Conservation (phyloP, 2,113 vertebrate genomes). For the Furnarius figulus region DNA sequence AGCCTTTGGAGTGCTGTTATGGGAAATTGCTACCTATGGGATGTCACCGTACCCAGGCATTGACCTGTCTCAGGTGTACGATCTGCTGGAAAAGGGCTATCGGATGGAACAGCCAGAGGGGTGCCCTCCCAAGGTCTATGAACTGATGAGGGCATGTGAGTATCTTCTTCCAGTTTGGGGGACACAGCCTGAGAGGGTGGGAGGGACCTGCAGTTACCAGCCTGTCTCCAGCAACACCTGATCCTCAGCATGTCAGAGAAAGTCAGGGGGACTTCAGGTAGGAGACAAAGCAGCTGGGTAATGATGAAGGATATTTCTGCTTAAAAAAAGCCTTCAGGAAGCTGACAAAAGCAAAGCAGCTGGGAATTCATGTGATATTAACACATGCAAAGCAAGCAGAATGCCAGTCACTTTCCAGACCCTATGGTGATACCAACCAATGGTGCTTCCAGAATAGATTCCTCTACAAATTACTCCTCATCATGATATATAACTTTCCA, state of each 20-base stretch:
- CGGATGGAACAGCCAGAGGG: conserved; percentile 99
- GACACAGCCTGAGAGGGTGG: neutral
- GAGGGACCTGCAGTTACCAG: neutral
- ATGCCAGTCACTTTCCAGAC: neutral
- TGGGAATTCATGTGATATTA: neutral
- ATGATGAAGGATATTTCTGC: neutral
- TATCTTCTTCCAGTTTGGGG: conserved; percentile 20
- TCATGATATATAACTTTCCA: neutral
- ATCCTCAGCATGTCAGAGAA: neutral
- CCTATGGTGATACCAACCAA: neutral
- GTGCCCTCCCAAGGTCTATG: conserved; percentile 96
- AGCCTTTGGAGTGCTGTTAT: conserved; percentile 97
- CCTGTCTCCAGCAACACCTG: neutral
- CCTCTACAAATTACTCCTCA: neutral
- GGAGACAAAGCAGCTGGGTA: neutral
- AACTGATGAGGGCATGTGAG: conserved; percentile 99
- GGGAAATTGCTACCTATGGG: conserved; percentile 99
- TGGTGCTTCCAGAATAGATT: neutral
- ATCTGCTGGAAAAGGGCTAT: conserved; percentile 97
- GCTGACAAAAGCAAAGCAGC: neutral
- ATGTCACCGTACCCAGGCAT: conserved; percentile 99
- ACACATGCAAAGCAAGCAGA: neutral
- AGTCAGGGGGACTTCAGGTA: neutral
- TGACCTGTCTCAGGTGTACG: conserved; percentile 98
- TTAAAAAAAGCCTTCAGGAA: neutral